Conservation (phyloP, 1,140 invertebrate genomes). For the Pectinophora gossypiella region DNA sequence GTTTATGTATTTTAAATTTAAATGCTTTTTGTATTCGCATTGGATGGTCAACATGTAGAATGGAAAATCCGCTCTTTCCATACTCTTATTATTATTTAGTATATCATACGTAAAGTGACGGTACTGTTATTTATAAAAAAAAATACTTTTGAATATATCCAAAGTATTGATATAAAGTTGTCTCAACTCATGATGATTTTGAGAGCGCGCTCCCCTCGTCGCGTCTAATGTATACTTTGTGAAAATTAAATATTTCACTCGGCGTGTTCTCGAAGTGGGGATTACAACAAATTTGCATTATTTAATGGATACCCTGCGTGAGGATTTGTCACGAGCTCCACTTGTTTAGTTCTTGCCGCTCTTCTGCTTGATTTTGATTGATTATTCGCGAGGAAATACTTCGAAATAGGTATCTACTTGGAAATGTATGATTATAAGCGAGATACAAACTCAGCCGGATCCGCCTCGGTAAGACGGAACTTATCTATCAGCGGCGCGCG, state of each 20-base stretch:
- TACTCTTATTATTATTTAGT: neutral
- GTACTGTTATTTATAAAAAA: neutral
- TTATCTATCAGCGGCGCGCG: neutral
- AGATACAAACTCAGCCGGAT: too few species aligned
- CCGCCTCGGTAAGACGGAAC: too few species aligned
- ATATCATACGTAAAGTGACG: neutral
- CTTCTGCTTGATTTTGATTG: slow-evolving; percentile 49
- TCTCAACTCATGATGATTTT: slow-evolving; percentile 1
- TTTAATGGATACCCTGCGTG: slow-evolving; percentile 69
- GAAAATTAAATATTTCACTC: slow-evolving; percentile 74
- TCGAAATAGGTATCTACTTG: too few species aligned
- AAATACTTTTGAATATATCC: too few species aligned
- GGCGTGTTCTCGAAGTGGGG: slow-evolving; percentile 48
- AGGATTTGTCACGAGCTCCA: slow-evolving; percentile 62
- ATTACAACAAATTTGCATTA: slow-evolving; percentile 74
- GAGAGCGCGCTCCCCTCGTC: slow-evolving; percentile 10
- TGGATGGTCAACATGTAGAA: neutral
- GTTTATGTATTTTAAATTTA: neutral
- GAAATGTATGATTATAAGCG: too few species aligned
- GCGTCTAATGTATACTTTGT: slow-evolving; percentile 67
- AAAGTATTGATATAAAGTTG: too few species aligned
- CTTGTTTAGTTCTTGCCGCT: slow-evolving; percentile 46
- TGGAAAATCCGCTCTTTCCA: neutral
- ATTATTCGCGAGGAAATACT: too few species aligned
- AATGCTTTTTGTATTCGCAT: neutral